phyloP scores from a whole-genome alignment of 2,888 invertebrate genomes.

The Pegoplata infirma region DNA sequence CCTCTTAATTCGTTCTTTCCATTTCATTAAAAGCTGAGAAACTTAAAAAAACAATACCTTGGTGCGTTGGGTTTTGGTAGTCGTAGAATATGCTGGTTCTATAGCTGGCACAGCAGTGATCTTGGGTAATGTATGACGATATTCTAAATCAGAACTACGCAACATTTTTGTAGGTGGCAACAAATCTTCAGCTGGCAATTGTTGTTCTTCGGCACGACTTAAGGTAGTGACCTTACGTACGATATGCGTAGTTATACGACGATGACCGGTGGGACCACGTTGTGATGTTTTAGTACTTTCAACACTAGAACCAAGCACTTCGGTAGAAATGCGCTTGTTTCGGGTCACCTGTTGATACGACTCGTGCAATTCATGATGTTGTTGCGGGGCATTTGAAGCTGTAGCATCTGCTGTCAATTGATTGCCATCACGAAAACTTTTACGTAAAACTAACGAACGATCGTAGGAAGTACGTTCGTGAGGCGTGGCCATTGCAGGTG shows the following conservation, averaged over 20 bases:
- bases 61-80: slow-evolving; percentile 81
- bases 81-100: slow-evolving; percentile 75
- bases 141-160: slow-evolving; percentile 78
- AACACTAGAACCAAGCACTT: slow-evolving; percentile 90
- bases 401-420: not conserved
- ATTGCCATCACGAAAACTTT: slow-evolving; percentile 47
- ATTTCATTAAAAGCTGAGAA: not conserved
- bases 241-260: slow-evolving; percentile 91
- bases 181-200: slow-evolving; percentile 82
- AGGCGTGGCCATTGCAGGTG: slow-evolving; percentile 65
- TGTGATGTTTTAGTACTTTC: slow-evolving; percentile 91
- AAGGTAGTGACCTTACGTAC: slow-evolving; percentile 93
- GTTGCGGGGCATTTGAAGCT: not conserved
- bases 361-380: slow-evolving; percentile 48
- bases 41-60: slow-evolving; percentile 81
- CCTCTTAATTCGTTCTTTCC: not conserved
- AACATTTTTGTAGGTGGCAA: slow-evolving; percentile 79
- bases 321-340: slow-evolving; percentile 89
- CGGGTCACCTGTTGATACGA: slow-evolving; percentile 87
- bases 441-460: slow-evolving; percentile 75
- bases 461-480: slow-evolving; percentile 78
- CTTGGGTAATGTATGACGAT: slow-evolving; percentile 77
- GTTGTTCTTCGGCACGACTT: slow-evolving; percentile 90
- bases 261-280: slow-evolving; percentile 87
- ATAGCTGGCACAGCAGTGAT: slow-evolving; percentile 79